Evolutionary conservation across 2,888 invertebrate species (phyloP), one percentile per base, ranked within the genome.

Genomic region (Brassicogethes aeneus): DNA sequence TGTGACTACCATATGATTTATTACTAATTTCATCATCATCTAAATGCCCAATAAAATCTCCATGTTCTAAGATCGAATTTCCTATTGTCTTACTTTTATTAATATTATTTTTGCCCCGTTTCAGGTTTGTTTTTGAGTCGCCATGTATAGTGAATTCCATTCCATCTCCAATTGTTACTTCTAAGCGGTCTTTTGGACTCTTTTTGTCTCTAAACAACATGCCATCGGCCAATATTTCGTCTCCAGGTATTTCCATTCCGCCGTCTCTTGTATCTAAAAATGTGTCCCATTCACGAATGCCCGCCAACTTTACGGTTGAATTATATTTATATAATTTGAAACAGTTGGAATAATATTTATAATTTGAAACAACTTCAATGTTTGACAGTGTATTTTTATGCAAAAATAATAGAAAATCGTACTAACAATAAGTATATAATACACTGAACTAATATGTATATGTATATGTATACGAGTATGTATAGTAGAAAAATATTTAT

Each of bases 101-200:
- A 68, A 86, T 78, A 64, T 82, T 76, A 61, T 82, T 76, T 73
- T 86, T 85, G 59, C 83, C 82, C 70, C 84, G 81, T 70, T 85
- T 87, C 65, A 85, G 74, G 73, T 87, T 88, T 68, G 80, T 82
- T 69, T 79, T 81, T 53, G 82, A 71, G 73, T 91, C 89, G 80
- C 89, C 90, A 69, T 89, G 90, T 72, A 91, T 90, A 38, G 89
- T 90, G 62, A 91, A 89, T 69, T 91, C 91, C 86, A 91, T 90
- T 52, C 90, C 90, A 65, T 90, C 90, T 36, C 90, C 90, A 60
- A 91, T 89, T 47, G 90, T 89, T 50, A 91, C 89, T 73, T 92
- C 91, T 52, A 90, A 76, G 69, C 88, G 85, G 62, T 88, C 87
- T 73, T 88, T 77, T 14, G 76, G 85, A 59, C 85, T 82, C 69